phyloP scores from a whole-genome alignment of 2,113 vertebrate species.

The Lipophrys pholis region DNA sequence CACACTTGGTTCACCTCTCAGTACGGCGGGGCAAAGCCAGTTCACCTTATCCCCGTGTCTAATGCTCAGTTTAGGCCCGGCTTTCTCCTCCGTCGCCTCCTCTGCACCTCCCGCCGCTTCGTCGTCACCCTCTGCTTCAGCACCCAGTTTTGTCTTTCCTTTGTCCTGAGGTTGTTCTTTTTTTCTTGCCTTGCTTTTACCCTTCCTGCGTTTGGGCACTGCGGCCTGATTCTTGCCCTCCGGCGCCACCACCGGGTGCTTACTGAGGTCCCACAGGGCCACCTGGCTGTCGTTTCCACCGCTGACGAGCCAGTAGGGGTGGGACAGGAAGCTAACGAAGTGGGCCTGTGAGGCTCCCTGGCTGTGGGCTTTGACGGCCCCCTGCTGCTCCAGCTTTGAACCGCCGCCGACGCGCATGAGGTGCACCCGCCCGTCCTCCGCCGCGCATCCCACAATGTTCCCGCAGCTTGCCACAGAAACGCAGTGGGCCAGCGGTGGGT shows the following conservation, averaged over 20 bases:
- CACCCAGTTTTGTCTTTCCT: slow-evolving; percentile 3
- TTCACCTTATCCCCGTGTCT: slow-evolving; percentile 94
- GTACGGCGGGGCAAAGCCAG: slow-evolving; percentile 87
- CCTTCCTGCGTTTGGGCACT: slow-evolving; percentile 79
- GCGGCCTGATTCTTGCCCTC: slow-evolving; percentile 70
- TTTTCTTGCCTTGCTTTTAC: slow-evolving; percentile 74
- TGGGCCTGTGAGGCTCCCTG: slow-evolving; percentile 91
- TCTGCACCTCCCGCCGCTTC: slow-evolving; percentile 37
- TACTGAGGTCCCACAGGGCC: slow-evolving; percentile 90
- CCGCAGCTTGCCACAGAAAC: slow-evolving; percentile 89
- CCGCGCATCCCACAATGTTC: slow-evolving; percentile 89
- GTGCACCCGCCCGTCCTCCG: slow-evolving; percentile 92
- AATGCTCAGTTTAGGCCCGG: slow-evolving; percentile 86
- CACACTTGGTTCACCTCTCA: slow-evolving; percentile 87
- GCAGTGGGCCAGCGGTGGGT: slow-evolving; percentile 92
- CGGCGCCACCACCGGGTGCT: slow-evolving; percentile 75
- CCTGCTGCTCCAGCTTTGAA: slow-evolving; percentile 85
- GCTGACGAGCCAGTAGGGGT: slow-evolving; percentile 86
- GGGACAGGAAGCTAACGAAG: slow-evolving; percentile 86
- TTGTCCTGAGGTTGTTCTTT: slow-evolving; percentile 54
- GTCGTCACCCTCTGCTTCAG: slow-evolving; percentile 28
- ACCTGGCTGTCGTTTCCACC: slow-evolving; percentile 93
- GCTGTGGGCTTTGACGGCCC: slow-evolving; percentile 87
- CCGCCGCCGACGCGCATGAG: slow-evolving; percentile 87
- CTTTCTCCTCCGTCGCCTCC: slow-evolving; percentile 18